Conservation (phyloP, 2,797 vertebrate genomes). For the Ceyx erithaca region DNA sequence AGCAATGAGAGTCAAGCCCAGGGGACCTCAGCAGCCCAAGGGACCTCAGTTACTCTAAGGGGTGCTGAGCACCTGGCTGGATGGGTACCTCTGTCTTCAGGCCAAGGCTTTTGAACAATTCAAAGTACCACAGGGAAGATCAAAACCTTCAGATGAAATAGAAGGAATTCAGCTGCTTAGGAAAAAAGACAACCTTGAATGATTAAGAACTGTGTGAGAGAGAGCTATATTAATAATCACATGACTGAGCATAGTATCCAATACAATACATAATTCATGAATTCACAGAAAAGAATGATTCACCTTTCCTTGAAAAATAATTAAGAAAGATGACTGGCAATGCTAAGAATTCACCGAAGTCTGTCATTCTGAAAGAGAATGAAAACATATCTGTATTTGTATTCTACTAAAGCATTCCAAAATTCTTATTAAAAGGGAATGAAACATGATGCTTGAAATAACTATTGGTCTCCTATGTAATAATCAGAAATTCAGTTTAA, state of each 20-base stretch:
- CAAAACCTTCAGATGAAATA: background rate
- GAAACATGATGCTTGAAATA: background rate
- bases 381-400: background rate
- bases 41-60: background rate
- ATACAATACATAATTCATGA: conserved; percentile 59
- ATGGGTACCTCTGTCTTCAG: background rate
- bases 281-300: conserved; percentile 16
- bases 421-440: background rate
- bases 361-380: background rate
- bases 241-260: conserved; percentile 27
- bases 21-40: background rate
- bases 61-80: background rate
- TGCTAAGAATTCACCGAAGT: background rate
- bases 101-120: background rate
- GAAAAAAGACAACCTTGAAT: conserved; percentile 42
- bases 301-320: conserved; percentile 27
- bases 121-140: background rate
- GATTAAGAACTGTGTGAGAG: background rate
- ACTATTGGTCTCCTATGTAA: background rate
- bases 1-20: background rate
- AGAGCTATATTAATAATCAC: conserved; percentile 41
- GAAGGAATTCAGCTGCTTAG: background rate
- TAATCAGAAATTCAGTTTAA: background rate
- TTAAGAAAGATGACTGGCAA: conserved; percentile 13
- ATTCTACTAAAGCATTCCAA: background rate